Conservation (phyloP, 2,113 vertebrate genomes). For the Mohoua ochrocephala region DNA sequence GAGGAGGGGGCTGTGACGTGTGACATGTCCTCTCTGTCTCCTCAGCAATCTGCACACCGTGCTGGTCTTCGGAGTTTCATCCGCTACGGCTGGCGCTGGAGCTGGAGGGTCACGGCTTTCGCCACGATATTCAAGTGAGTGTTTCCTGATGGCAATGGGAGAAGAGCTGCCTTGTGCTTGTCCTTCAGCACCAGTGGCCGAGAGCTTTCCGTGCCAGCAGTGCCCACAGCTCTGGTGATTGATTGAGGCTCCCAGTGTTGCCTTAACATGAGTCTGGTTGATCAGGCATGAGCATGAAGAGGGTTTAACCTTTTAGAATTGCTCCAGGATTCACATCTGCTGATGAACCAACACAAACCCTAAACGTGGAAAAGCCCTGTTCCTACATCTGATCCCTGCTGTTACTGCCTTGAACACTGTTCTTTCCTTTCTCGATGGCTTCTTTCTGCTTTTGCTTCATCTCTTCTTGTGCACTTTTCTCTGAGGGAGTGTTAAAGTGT, state of each 20-base stretch:
- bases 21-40: not conserved
- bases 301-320: not conserved
- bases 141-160: not conserved
- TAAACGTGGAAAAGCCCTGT: not conserved
- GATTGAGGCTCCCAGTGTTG: not conserved
- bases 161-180: not conserved
- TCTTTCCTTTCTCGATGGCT: not conserved
- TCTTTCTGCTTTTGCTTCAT: not conserved
- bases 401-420: not conserved
- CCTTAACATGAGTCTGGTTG: not conserved
- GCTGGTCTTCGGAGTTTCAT: constrained; percentile 86
- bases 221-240: not conserved
- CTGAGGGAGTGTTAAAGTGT: not conserved
- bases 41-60: constrained; percentile 83
- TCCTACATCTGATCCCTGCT: not conserved
- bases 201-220: not conserved
- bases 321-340: not conserved
- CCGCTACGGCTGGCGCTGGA: constrained; percentile 92
- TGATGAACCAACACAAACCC: not conserved
- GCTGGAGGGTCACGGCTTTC: constrained; percentile 87
- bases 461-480: not conserved
- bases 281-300: rapidly evolving
- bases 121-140: constrained; percentile 90
- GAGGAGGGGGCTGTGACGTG: not conserved
- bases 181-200: not conserved